Evolutionary conservation across 2,797 vertebrate genomes (phyloP).

Genomic region (Tadarida brasiliensis): DNA sequence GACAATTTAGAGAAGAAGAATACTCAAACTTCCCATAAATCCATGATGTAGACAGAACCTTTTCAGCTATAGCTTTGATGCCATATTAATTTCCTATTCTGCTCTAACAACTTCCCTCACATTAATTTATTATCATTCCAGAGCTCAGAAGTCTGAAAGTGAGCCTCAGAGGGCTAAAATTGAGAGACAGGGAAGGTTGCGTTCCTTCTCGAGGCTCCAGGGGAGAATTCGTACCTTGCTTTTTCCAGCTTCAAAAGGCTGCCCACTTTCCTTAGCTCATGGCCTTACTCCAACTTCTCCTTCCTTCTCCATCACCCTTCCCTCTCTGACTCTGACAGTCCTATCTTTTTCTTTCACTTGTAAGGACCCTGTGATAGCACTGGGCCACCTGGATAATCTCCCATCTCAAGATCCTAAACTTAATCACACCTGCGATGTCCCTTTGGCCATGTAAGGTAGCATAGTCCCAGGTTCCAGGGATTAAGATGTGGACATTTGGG

Average conservation of each 20-base stretch:
- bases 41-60: background rate
- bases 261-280: background rate
- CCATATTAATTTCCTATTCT: background rate
- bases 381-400: too few relatives aligned
- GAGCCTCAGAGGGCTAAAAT: background rate
- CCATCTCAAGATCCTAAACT: background rate
- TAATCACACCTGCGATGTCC: background rate
- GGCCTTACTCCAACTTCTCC: too few relatives aligned
- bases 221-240: background rate
- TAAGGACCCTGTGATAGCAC: background rate
- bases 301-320: background rate
- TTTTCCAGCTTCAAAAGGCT: background rate
- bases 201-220: background rate
- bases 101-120: background rate
- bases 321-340: background rate
- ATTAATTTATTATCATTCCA: background rate
- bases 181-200: background rate
- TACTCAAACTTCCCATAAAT: background rate
- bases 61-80: background rate
- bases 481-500: background rate
- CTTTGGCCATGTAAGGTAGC: background rate
- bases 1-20: conserved; percentile 21
- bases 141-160: background rate
- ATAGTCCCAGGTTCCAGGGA: background rate
- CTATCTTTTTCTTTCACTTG: background rate